Evolutionary conservation across 2,888 invertebrate species (phyloP).

Genomic region (Trissoscelio sp.): DNA sequence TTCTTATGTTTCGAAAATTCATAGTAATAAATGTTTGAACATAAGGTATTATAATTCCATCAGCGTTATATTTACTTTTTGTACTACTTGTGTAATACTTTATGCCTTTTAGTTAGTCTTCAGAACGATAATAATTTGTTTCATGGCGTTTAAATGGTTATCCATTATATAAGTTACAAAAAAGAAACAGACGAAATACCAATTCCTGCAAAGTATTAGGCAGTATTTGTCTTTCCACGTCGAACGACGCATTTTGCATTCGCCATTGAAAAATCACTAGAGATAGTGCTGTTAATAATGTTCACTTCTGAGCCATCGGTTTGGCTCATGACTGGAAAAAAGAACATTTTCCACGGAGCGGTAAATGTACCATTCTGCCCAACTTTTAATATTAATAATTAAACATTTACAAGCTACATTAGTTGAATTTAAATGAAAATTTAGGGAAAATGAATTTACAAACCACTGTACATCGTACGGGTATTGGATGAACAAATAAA

Average conservation of each 20-base stretch:
- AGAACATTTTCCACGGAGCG: constrained; percentile 74
- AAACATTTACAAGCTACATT: constrained; percentile 80
- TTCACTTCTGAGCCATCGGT: constrained; percentile 44
- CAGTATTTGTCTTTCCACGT: constrained; percentile 70
- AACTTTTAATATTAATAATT: constrained; percentile 78
- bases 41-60: constrained; percentile 16
- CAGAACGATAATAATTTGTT: constrained; percentile 24
- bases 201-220: constrained; percentile 53
- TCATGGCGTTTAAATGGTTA: constrained; percentile 23
- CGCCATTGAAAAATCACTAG: constrained; percentile 59
- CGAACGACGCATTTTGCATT: constrained; percentile 71
- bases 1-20: constrained; percentile 20
- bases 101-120: constrained; percentile 30
- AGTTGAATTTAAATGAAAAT: constrained; percentile 72
- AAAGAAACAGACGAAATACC: constrained; percentile 29
- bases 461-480: constrained; percentile 78
- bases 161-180: constrained; percentile 13
- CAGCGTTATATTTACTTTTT: constrained; percentile 46
- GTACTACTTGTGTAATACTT: constrained; percentile 29
- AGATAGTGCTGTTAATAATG: constrained; percentile 55
- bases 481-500: constrained; percentile 64
- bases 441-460: constrained; percentile 67
- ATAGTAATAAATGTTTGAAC: constrained; percentile 15
- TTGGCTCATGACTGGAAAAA: constrained; percentile 53
- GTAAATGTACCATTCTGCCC: constrained; percentile 82